Evolutionary conservation across 1,140 invertebrate species (phyloP), one percentile per base, ranked within the genome.

Genomic region (Lordiphosa mommai): DNA sequence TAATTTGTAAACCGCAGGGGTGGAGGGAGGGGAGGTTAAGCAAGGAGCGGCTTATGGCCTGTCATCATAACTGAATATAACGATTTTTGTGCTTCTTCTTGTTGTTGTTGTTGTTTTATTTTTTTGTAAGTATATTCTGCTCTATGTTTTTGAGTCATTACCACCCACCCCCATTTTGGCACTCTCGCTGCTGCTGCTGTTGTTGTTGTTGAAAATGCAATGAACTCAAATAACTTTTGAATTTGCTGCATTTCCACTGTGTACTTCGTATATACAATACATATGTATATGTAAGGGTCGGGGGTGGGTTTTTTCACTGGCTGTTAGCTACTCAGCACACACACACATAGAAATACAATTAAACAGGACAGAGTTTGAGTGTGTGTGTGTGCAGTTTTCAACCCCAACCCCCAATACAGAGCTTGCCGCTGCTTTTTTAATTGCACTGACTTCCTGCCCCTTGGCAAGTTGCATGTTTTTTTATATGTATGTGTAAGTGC

Each of bases 191-290:
- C 52, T 61, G 37, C 37, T 53, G 57, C 32, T 58, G 51, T 48
- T 58, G 57, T 64, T 79, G 57, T 73, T 85, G 73, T 67, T 76
- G 80, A 80, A 86, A 86, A 86, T 86, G 82, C 82, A 86, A 86
- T 86, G 82, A 86, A 86, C 82, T 86, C 82, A 80, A 86, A 85
- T 85, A 85, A 85, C 79, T 85, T 86, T 84, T 84, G 77, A 84
- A 84, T 84, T 84, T 84, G 68, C 77, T 84, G 77, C 77, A 84
- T 84, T 84, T 84, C 13, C 58, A 84, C 63, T 84, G 84, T 58
- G 66, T 68, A 49, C 61, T 66, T 48, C 58, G 40, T 13, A 2
- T 43, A 10, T 40, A 10, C 20, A n/a, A 5, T 40, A 1, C 5
- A 4, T 37, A 37, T 40, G 9, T 20, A 16, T 9, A 17, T 40